Percentiles rank a stretch among this genome's conserved stretches.
phyloP scores from a whole-genome alignment of 2,113 vertebrate genomes.

The Nestor notabilis region DNA sequence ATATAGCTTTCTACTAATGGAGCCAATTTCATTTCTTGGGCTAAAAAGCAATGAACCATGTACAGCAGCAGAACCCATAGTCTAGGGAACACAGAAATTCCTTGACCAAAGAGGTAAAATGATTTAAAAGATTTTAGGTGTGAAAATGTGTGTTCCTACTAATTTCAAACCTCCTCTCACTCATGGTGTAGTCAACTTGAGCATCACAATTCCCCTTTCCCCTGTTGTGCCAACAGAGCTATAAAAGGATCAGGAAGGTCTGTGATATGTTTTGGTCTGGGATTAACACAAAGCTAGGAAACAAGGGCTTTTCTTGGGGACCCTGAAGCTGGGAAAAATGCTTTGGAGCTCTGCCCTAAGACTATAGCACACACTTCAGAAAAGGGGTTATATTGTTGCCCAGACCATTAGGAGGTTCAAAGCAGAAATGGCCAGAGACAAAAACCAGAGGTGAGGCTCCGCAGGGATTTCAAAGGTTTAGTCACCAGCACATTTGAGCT shows the following conservation, averaged over 20 bases:
- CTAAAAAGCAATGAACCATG: conserved; percentile 8
- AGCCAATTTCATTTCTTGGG: not conserved
- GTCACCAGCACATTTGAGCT: not conserved
- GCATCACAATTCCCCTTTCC: not conserved
- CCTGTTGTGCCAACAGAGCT: not conserved
- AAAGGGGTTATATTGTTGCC: not conserved
- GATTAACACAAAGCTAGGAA: not conserved
- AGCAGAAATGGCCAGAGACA: not conserved
- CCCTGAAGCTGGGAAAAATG: not conserved
- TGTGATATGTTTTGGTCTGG: not conserved
- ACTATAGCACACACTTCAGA: not conserved
- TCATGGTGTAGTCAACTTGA: not conserved
- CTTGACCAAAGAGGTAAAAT: not conserved
- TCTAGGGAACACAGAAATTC: not conserved
- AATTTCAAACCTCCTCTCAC: not conserved
- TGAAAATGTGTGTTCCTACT: not conserved
- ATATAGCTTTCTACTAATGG: not conserved
- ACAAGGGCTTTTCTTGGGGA: not conserved
- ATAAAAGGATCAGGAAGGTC: not conserved
- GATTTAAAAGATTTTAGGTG: not conserved
- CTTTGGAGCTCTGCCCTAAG: not conserved
- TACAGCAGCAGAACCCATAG: not conserved
- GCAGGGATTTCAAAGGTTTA: not conserved
- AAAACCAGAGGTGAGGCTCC: not conserved
- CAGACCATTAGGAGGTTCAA: not conserved